Percentiles rank a stretch among this genome's conserved stretches.
These are phyloP conservation scores for Heterotis niloticus DNA, from an alignment of 2,113 vertebrate genomes.

Conservation along the genomic window DNA sequence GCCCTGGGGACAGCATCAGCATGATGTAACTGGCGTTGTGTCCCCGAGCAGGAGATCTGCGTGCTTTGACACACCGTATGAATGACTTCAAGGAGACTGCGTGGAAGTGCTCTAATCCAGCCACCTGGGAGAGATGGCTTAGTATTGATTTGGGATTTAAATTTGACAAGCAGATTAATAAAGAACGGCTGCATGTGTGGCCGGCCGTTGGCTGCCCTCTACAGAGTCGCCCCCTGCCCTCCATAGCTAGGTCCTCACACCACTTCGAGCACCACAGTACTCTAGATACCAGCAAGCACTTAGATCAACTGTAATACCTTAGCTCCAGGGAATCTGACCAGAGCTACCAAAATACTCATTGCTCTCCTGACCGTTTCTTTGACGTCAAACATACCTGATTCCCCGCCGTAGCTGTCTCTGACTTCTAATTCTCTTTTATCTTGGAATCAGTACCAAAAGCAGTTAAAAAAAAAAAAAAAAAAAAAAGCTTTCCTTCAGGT, in stretches of 20 bases:
- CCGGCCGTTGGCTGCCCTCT: background rate
- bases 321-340: background rate
- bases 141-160: slow-evolving; percentile 39
- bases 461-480: too few relatives aligned
- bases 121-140: slow-evolving; percentile 36
- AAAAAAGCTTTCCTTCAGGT: too few relatives aligned
- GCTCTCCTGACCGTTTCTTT: slow-evolving; percentile 24
- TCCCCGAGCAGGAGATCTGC: background rate
- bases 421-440: too few relatives aligned
- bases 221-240: background rate
- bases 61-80: background rate
- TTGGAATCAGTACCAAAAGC: too few relatives aligned
- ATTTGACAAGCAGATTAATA: slow-evolving; percentile 47
- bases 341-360: background rate
- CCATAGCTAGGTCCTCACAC: background rate
- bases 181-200: slow-evolving; percentile 28
- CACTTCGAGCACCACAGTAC: background rate
- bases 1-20: background rate
- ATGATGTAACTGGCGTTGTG: background rate
- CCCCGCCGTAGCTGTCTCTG: too few relatives aligned
- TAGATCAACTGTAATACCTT: background rate
- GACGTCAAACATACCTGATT: background rate
- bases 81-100: slow-evolving; percentile 25
- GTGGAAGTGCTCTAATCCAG: slow-evolving; percentile 46
- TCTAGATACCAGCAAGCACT: background rate